phyloP scores from a whole-genome alignment of 2,797 vertebrate species.

The Macropodus opercularis region DNA sequence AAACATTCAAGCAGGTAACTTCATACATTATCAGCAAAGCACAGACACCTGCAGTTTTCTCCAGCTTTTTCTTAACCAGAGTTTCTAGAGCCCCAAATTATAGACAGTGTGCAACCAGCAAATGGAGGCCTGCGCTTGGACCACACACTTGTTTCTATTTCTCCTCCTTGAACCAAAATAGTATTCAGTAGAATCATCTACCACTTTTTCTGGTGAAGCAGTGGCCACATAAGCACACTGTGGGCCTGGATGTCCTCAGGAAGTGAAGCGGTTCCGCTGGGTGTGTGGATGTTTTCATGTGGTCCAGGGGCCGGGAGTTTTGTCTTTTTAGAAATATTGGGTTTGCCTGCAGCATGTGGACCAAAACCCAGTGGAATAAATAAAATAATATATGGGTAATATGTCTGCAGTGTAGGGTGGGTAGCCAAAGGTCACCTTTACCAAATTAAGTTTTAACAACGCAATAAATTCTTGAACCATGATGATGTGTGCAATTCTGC shows the following conservation, averaged over 20 bases:
- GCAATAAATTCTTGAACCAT: background rate
- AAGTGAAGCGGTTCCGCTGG: slow-evolving; percentile 62
- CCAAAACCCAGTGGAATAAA: background rate
- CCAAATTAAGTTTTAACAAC: background rate
- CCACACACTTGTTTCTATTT: slow-evolving; percentile 61
- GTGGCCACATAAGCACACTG: slow-evolving; percentile 57
- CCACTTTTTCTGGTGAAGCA: slow-evolving; percentile 48
- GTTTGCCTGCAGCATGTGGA: background rate
- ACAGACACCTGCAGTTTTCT: slow-evolving; percentile 54
- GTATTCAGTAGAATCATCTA: slow-evolving; percentile 48
- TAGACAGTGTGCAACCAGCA: slow-evolving; percentile 58
- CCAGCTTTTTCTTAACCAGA: slow-evolving; percentile 53
- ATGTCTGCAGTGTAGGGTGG: background rate
- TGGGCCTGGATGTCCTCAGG: slow-evolving; percentile 59
- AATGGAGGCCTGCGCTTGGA: slow-evolving; percentile 54
- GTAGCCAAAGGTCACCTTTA: background rate
- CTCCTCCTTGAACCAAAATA: slow-evolving; percentile 60
- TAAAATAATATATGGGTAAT: background rate
- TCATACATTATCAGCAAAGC: slow-evolving; percentile 48
- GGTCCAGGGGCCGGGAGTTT: slow-evolving; percentile 36
- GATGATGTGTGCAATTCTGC: background rate
- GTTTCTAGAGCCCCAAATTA: slow-evolving; percentile 56
- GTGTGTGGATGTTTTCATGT: slow-evolving; percentile 61
- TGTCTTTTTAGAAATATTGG: slow-evolving; percentile 15
- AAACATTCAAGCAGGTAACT: slow-evolving; percentile 22